A percentile compares a stretch with the other conserved stretches of the same genome.
These are phyloP conservation scores for Schizothorax lantsangensis DNA, from an alignment of 2,797 vertebrate species.

Conservation along the genomic window DNA sequence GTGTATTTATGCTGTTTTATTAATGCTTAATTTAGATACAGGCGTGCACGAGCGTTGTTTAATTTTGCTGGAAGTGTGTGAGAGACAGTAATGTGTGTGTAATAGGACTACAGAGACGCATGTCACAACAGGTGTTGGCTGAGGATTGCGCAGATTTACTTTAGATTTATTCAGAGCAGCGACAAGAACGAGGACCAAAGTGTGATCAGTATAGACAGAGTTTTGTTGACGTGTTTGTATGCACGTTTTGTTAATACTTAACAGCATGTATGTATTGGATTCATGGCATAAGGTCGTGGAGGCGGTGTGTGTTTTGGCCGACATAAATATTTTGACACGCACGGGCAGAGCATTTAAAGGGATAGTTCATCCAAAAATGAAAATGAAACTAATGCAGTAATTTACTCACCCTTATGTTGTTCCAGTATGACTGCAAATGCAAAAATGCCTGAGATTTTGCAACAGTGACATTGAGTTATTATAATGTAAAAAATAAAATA, in stretches of 20 bases:
- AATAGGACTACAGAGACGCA: conserved; percentile 46
- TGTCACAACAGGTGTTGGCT: conserved; percentile 75
- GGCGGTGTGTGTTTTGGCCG: conserved; percentile 40
- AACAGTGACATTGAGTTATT: neutral
- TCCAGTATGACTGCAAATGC: neutral
- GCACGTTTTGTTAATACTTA: neutral
- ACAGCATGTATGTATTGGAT: neutral
- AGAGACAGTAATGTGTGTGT: neutral
- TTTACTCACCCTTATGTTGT: neutral
- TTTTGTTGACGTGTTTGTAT: neutral
- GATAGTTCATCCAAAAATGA: conserved; percentile 5
- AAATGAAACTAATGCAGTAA: neutral
- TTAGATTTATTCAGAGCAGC: conserved; percentile 21
- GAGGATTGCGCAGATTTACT: conserved; percentile 42
- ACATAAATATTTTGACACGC: neutral
- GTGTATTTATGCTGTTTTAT: neutral
- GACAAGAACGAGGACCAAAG: neutral
- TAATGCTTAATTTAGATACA: neutral
- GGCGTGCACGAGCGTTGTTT: conserved; percentile 48
- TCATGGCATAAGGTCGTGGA: conserved; percentile 58
- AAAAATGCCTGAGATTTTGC: neutral
- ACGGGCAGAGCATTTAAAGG: conserved; percentile 15
- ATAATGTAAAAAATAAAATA: neutral
- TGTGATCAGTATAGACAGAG: neutral
- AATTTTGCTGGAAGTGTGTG: neutral